These are phyloP conservation scores for Hemiprocne comata DNA, from an alignment of 2,113 vertebrate genomes.

Conservation along the genomic window DNA sequence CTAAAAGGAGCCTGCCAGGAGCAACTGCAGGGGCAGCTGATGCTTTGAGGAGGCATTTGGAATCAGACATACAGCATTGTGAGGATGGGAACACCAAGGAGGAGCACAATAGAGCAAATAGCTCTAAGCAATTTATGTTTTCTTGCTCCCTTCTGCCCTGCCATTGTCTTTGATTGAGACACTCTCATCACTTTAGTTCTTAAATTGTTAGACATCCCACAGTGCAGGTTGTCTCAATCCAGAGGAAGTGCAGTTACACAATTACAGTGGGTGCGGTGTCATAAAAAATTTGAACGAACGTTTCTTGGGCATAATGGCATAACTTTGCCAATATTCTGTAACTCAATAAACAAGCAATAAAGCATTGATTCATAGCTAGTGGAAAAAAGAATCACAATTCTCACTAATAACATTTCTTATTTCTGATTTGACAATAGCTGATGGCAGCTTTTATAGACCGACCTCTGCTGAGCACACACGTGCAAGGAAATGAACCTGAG, in stretches of 20 bases:
- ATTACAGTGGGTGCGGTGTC: background rate
- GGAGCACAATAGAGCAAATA: background rate
- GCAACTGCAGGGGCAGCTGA: background rate
- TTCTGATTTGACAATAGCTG: conserved; percentile 11
- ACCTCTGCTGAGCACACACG: background rate
- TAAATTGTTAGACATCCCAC: background rate
- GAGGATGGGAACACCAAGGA: background rate
- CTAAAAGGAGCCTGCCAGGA: background rate
- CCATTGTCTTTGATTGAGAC: background rate
- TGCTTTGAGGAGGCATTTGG: background rate
- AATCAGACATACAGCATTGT: background rate
- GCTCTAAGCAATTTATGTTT: background rate
- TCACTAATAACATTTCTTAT: conserved; percentile 23
- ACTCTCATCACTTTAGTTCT: background rate
- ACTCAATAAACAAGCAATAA: conserved; percentile 19
- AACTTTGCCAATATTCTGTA: conserved; percentile 9
- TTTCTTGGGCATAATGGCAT: background rate
- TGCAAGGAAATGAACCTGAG: conserved; percentile 21
- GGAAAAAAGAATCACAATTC: background rate
- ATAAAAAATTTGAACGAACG: background rate
- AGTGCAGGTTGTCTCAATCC: background rate
- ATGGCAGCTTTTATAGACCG: background rate
- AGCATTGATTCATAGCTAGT: background rate
- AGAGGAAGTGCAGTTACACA: background rate
- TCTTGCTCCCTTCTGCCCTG: background rate